These are phyloP conservation scores for Herpetotheres cachinnans DNA, from an alignment of 2,113 vertebrate genomes.

Conservation along the genomic window DNA sequence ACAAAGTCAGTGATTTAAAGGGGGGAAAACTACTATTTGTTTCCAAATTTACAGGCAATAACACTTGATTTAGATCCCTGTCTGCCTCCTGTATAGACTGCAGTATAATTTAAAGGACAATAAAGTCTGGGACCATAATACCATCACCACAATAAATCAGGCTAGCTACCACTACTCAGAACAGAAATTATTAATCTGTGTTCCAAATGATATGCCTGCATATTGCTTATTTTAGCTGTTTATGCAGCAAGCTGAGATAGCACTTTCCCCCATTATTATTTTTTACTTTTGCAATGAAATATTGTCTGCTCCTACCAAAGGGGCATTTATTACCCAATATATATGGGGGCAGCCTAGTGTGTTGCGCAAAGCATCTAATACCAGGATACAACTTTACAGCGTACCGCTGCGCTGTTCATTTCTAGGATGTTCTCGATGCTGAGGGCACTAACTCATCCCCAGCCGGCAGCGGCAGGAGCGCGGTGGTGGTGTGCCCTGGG, in stretches of 20 bases:
- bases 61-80: conserved; percentile 74
- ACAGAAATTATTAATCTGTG: conserved; percentile 72
- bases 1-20: conserved; percentile 69
- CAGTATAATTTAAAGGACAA: conserved; percentile 79
- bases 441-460: neutral
- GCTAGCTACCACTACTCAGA: conserved; percentile 55
- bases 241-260: conserved; percentile 66
- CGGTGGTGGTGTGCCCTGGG: fast-evolving
- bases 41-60: conserved; percentile 79
- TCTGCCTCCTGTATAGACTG: conserved; percentile 74
- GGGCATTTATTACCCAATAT: conserved; percentile 12
- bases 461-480: neutral
- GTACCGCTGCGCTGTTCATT: fast-evolving
- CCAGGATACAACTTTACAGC: neutral
- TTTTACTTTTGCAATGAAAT: conserved; percentile 65
- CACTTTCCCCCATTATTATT: conserved; percentile 54
- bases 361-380: neutral
- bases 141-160: conserved; percentile 70
- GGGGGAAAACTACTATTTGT: conserved; percentile 75
- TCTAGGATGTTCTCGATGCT: neutral
- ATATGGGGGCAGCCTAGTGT: neutral
- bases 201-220: conserved; percentile 65
- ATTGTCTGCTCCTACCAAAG: neutral
- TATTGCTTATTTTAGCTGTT: conserved; percentile 60
- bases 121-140: conserved; percentile 73